Evolutionary conservation across 2,113 vertebrate species (phyloP).

Genomic region (Campylomormyrus tamandua): DNA sequence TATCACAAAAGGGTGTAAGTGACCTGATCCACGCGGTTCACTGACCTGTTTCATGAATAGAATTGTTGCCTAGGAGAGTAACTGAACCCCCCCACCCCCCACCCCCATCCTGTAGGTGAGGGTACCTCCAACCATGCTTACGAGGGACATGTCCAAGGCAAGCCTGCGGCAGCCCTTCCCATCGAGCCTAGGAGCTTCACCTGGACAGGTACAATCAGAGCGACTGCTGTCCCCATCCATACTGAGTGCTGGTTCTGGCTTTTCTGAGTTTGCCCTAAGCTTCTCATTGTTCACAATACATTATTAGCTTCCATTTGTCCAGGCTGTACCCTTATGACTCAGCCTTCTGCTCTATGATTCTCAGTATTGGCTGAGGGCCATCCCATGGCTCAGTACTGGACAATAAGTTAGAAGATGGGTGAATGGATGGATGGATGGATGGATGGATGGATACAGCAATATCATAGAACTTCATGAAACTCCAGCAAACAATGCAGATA

Average conservation of each 20-base stretch:
- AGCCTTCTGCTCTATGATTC: not conserved
- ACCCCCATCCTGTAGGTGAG: not conserved
- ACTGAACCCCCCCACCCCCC: not conserved
- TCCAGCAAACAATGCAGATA: not conserved
- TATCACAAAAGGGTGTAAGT: not conserved
- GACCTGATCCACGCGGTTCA: not conserved
- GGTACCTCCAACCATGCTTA: not conserved
- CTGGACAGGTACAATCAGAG: not conserved
- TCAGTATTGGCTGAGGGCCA: not conserved
- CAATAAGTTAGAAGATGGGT: not conserved
- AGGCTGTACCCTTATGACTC: not conserved
- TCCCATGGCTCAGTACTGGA: not conserved
- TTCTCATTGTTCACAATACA: not conserved
- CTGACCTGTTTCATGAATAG: not conserved
- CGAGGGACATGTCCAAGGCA: not conserved
- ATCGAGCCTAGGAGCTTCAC: not conserved
- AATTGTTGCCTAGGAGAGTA: not conserved
- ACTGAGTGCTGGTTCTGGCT: not conserved
- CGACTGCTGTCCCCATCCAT: not conserved
- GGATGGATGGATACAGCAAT: not conserved
- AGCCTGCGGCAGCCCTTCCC: not conserved
- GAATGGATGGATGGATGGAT: not conserved
- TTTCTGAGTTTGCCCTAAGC: not conserved
- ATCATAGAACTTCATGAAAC: not conserved
- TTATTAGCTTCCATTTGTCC: not conserved